Evolutionary conservation across 2,888 invertebrate species (phyloP), one percentile per base, ranked within the genome.

Genomic region (Andrena minutula): DNA sequence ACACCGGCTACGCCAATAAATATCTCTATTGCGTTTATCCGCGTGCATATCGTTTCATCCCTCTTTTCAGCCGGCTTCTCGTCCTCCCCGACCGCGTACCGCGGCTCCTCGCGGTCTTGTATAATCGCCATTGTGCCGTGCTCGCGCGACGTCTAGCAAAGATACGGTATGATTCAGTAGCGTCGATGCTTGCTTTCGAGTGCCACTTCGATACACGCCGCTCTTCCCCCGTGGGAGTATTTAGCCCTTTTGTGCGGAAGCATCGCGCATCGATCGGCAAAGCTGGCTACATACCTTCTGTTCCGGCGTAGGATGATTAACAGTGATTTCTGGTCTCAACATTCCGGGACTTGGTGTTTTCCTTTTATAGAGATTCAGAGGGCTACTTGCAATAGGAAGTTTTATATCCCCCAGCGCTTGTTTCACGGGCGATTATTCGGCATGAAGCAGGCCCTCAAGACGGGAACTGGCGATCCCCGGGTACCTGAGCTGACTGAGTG

Each of bases 21-120:
- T 83, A 83, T 86, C 79, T 85, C 75, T 60, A 75, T 84, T 75
- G 49, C 82, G 75, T 79, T 85, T 82, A 75, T 60, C 64, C 65
- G 56, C 20, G 58, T 1, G 60, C 56, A 12, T 66, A 75, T 75
- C 77, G 71, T 83, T 84, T 71, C 73, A 64, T 75, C 66, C 75
- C 75, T 47, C 68, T 53, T 75, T 49, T 30, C 68, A 64, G n/a
- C 10, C 63, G 41, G 16, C 30, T 66, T 16, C 53, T 20, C 63
- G n/a, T 53, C 16, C 28, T 23, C 41, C 10, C 47, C 35, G 30
- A 16, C 47, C 8, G 16, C 20, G 53, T 56, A 32, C 41, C n/a
- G 20, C 28, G 41, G 35, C 7, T 35, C 20, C 32, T 23, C 49
- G 7, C 20, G 41, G 12, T 7, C 2, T 8, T 20, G 68, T 63